These are phyloP conservation scores for Antrozous pallidus DNA, from an alignment of 2,797 vertebrate species.

Conservation along the genomic window DNA sequence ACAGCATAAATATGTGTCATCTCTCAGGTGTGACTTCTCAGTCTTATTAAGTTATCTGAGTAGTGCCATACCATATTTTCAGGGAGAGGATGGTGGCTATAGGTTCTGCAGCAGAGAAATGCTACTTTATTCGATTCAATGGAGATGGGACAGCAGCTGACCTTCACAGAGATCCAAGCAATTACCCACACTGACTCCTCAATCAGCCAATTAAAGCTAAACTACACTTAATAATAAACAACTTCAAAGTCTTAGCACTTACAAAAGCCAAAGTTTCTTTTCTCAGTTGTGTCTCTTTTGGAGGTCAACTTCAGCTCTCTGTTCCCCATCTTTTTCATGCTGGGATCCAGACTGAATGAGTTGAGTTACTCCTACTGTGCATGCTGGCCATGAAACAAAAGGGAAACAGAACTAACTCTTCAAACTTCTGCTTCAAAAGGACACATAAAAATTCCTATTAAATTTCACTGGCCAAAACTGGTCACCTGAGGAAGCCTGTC, in stretches of 20 bases:
- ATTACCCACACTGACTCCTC: background rate
- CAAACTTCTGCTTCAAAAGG: background rate
- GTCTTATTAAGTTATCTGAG: background rate
- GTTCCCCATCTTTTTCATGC: background rate
- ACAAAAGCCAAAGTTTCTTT: background rate
- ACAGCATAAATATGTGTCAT: no score
- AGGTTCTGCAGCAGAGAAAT: background rate
- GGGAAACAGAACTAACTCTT: background rate
- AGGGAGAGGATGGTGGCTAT: background rate
- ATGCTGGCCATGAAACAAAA: background rate
- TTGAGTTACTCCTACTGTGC: background rate
- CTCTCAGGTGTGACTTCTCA: no score
- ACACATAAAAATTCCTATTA: background rate
- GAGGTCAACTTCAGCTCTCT: background rate
- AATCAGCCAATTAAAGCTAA: background rate
- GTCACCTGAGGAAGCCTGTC: background rate
- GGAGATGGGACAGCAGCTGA: no score
- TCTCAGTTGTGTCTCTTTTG: background rate
- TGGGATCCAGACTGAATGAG: background rate
- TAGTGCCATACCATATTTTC: background rate
- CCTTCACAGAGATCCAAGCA: background rate
- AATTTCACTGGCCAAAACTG: background rate
- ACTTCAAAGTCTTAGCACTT: background rate
- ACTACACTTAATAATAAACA: background rate
- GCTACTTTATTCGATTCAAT: background rate